phyloP scores from a whole-genome alignment of 2,113 vertebrate species.

The Cryptotis parvus region DNA sequence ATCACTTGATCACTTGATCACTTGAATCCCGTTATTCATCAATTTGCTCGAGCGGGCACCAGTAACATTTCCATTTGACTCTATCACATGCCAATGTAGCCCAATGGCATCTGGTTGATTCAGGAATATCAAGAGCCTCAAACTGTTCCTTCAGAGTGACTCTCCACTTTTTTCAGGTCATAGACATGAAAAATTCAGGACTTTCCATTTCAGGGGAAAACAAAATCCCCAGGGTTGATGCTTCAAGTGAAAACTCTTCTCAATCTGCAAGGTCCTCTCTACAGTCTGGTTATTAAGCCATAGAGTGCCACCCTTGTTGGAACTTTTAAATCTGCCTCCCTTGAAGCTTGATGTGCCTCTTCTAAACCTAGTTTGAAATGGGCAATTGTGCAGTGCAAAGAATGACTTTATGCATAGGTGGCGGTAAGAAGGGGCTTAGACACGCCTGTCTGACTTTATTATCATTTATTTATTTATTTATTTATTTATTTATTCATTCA shows the following conservation, averaged over 20 bases:
- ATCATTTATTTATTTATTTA: no score
- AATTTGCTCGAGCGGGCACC: no score
- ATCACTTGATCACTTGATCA: no score
- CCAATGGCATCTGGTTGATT: no score
- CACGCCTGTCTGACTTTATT: neutral
- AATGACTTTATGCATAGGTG: neutral
- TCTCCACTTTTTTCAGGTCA: neutral
- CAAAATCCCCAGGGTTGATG: neutral
- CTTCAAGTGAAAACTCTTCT: neutral
- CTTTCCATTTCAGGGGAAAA: neutral
- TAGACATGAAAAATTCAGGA: accelerated
- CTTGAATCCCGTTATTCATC: no score
- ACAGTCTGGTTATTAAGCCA: neutral
- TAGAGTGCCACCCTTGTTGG: neutral
- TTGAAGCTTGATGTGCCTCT: neutral
- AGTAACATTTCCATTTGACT: no score
- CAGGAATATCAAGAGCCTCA: no score
- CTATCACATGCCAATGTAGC: no score
- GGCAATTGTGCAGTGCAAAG: accelerated
- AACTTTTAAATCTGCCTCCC: neutral
- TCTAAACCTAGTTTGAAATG: neutral
- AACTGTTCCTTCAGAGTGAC: no score
- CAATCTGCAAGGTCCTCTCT: neutral
- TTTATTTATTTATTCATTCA: no score
- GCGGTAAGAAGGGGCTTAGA: neutral